Percentiles rank a stretch among this genome's conserved stretches.
Conservation (phyloP, 1,140 invertebrate genomes). For the Dendroctonus ponderosae region DNA sequence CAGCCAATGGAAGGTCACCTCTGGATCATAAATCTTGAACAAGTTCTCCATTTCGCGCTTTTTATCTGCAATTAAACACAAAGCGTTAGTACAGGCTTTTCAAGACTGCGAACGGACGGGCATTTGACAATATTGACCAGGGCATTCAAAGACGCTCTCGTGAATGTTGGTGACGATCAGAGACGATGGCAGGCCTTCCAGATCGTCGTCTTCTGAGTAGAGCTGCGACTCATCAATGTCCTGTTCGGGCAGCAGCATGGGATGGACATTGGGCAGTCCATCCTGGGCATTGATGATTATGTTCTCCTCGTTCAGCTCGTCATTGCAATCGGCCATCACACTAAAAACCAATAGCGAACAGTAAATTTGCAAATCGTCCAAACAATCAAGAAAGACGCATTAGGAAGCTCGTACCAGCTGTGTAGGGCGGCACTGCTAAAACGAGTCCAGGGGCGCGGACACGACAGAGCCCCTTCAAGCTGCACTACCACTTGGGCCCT, state of each 20-base stretch:
- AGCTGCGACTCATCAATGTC: conserved; percentile 59
- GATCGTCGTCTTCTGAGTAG: conserved; percentile 60
- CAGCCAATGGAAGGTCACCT: conserved; percentile 87
- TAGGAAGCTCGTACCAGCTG: no score
- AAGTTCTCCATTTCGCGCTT: conserved; percentile 80
- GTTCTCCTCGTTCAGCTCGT: conserved; percentile 58
- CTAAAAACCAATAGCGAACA: no score
- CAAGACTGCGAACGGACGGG: no score
- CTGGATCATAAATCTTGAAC: conserved; percentile 71
- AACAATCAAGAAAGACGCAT: no score
- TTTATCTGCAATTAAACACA: conserved; percentile 43
- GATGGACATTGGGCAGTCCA: conserved; percentile 78
- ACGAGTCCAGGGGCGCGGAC: no score
- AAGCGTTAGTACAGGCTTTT: background rate
- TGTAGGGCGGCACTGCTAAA: no score
- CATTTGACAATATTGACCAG: background rate
- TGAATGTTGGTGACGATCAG: conserved; percentile 88
- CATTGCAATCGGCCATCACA: conserved; percentile 47
- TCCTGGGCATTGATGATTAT: conserved; percentile 81
- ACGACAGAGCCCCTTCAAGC: no score
- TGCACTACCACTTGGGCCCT: no score
- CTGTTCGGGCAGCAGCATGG: conserved; percentile 57
- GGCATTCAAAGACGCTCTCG: conserved; percentile 67
- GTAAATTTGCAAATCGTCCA: no score
- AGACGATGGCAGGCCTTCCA: conserved; percentile 82